Percentiles rank a stretch among this genome's conserved stretches.
Evolutionary conservation across 2,113 vertebrate species (phyloP).

Genomic region (Tachysurus fulvidraco): DNA sequence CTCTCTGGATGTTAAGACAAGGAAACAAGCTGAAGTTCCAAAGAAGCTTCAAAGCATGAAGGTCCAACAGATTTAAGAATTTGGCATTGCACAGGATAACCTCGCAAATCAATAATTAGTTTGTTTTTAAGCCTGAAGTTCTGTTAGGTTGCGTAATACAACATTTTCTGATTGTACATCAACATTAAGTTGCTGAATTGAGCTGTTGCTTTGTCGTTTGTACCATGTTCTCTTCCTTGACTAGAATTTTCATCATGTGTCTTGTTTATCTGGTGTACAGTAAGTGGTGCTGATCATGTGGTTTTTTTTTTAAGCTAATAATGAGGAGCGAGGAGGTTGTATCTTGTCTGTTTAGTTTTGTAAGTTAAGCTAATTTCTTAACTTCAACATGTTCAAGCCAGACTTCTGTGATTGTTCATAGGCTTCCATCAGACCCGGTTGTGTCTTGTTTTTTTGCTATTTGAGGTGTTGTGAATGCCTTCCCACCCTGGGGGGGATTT

Average conservation of each 20-base stretch:
- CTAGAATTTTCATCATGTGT: neutral
- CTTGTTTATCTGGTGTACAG: constrained; percentile 13
- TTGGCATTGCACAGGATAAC: neutral
- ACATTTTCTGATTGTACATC: neutral
- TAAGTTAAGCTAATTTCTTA: neutral
- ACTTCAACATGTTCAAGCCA: neutral
- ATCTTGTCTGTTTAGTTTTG: neutral
- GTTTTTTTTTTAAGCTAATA: neutral
- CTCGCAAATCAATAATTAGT: neutral
- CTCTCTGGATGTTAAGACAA: neutral
- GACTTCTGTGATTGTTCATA: neutral
- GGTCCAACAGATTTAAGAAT: too few relatives aligned
- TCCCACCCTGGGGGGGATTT: neutral
- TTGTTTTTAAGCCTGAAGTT: neutral
- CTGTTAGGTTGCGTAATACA: neutral
- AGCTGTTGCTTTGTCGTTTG: neutral
- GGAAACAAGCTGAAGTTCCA: neutral
- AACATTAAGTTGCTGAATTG: neutral
- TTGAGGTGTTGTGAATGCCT: neutral
- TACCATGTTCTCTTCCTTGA: neutral
- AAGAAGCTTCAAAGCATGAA: neutral
- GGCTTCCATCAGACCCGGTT: neutral
- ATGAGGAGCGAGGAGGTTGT: too few relatives aligned
- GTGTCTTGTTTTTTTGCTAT: neutral
- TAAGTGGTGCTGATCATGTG: neutral